phyloP scores from a whole-genome alignment of 2,888 invertebrate species.

The Acanthacorydalis orientalis region DNA sequence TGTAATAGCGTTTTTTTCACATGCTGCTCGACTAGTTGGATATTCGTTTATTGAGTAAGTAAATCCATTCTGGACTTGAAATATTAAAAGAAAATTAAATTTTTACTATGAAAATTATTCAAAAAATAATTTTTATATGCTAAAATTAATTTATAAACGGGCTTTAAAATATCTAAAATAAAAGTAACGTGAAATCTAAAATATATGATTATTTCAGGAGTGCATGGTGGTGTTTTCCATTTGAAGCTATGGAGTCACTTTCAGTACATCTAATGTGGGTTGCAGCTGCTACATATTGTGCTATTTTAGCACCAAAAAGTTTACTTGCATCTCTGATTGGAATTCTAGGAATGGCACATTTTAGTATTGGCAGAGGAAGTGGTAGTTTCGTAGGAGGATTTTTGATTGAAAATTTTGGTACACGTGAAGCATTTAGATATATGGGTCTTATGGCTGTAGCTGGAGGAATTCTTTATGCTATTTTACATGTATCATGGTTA shows the following conservation, averaged over 20 bases:
- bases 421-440: constrained; percentile 58
- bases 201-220: constrained; percentile 33
- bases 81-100: neutral
- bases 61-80: too few relatives aligned
- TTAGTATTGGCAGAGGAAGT: constrained; percentile 69
- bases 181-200: too few relatives aligned
- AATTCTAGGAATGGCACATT: constrained; percentile 75
- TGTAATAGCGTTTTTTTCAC: constrained; percentile 70
- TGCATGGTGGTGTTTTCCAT: constrained; percentile 81
- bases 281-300: constrained; percentile 76
- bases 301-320: constrained; percentile 66
- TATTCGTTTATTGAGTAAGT: constrained; percentile 75
- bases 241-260: constrained; percentile 72
- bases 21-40: constrained; percentile 63
- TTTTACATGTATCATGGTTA: constrained; percentile 56
- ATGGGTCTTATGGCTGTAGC: constrained; percentile 61
- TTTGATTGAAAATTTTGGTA: constrained; percentile 57
- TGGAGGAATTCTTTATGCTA: constrained; percentile 51
- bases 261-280: constrained; percentile 84
- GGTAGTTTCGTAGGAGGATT: constrained; percentile 69
- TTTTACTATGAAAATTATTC: neutral
- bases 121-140: too few relatives aligned
- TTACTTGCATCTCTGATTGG: constrained; percentile 74
- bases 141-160: too few relatives aligned
- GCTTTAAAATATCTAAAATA: too few relatives aligned